phyloP scores from a whole-genome alignment of 2,113 vertebrate species.

The Psittacus erithacus region DNA sequence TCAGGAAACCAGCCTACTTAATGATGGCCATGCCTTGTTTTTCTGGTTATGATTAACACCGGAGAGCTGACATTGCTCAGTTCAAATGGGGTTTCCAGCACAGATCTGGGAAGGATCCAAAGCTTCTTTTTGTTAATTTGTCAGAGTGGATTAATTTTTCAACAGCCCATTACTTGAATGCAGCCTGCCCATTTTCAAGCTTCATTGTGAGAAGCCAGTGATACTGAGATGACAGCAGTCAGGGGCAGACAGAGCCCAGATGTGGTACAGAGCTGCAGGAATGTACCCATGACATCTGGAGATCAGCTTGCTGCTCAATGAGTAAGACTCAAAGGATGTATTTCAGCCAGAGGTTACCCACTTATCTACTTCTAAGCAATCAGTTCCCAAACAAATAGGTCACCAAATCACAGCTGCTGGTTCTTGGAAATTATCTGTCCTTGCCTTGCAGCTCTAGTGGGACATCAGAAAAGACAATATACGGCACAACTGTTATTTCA shows the following conservation, averaged over 20 bases:
- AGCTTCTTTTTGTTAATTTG: slow-evolving; percentile 56
- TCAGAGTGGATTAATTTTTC: slow-evolving; percentile 68
- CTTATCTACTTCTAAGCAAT: not conserved
- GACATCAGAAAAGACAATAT: not conserved
- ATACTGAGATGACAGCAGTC: not conserved
- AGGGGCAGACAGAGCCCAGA: slow-evolving; percentile 14
- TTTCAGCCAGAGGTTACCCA: not conserved
- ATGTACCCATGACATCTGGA: not conserved
- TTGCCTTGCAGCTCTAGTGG: not conserved
- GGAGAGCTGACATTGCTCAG: not conserved
- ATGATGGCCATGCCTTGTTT: not conserved
- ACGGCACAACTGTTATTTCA: not conserved
- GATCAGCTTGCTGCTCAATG: slow-evolving; percentile 15
- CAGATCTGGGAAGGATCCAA: slow-evolving; percentile 31
- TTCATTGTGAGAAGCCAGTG: not conserved
- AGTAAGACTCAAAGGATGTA: not conserved
- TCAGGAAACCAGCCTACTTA: not conserved
- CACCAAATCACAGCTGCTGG: not conserved
- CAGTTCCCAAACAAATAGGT: not conserved
- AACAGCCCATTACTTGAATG: slow-evolving; percentile 22
- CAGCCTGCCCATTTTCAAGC: not conserved
- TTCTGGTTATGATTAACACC: not conserved
- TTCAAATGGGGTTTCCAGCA: slow-evolving; percentile 7
- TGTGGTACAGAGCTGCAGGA: slow-evolving; percentile 1
- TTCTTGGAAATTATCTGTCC: not conserved